Evolutionary conservation across 2,113 vertebrate genomes (phyloP).

Genomic region (Phyllopteryx taeniolatus): DNA sequence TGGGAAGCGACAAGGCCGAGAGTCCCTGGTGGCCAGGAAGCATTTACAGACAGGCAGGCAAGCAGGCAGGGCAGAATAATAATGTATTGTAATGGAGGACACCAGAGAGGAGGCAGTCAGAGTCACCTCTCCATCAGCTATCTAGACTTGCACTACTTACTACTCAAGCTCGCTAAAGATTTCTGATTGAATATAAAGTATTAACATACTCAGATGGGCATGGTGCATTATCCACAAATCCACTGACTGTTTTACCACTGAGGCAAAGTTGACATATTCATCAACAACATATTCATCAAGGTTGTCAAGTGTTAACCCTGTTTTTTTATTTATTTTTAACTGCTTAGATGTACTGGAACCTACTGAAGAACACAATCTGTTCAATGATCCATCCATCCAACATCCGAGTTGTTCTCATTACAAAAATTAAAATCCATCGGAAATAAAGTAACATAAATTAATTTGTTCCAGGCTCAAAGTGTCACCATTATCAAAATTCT

Average conservation of each 20-base stretch:
- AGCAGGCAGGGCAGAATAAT: constrained; percentile 61
- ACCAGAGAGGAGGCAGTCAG: constrained; percentile 18
- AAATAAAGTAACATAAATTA: too few species aligned
- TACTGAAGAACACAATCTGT: too few species aligned
- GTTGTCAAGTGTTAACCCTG: too few species aligned
- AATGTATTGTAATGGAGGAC: constrained; percentile 66
- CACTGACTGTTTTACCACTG: neutral
- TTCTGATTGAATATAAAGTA: constrained; percentile 11
- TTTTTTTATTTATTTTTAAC: too few species aligned
- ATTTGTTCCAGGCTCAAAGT: too few species aligned
- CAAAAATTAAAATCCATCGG: too few species aligned
- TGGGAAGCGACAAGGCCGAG: constrained; percentile 49
- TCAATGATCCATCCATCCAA: too few species aligned
- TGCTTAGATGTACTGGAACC: too few species aligned
- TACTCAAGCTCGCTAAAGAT: constrained; percentile 20
- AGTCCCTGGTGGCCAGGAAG: constrained; percentile 65
- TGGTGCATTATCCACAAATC: neutral
- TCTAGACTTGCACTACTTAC: constrained; percentile 28
- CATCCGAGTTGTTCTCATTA: too few species aligned
- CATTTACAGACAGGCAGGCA: constrained; percentile 54
- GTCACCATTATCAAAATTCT: too few species aligned
- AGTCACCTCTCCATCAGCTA: constrained; percentile 52
- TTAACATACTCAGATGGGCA: neutral
- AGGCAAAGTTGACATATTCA: neutral
- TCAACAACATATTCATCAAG: too few species aligned